phyloP scores from a whole-genome alignment of 2,113 vertebrate species.

The Ploceus nigricollis region DNA sequence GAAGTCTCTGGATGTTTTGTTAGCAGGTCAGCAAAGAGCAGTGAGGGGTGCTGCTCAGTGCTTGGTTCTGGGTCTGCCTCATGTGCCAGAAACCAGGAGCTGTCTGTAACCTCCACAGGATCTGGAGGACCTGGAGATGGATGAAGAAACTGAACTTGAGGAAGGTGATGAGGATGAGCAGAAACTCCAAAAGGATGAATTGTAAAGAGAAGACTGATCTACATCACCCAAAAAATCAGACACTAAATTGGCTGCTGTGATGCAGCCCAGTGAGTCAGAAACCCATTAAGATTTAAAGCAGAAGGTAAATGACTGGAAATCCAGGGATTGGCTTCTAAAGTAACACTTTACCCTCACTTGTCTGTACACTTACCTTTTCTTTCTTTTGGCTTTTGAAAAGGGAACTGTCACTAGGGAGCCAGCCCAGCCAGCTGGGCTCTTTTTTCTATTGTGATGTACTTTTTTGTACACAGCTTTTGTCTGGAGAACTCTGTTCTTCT shows the following conservation, averaged over 20 bases:
- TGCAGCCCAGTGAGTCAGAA: slow-evolving; percentile 42
- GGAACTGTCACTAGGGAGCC: slow-evolving; percentile 55
- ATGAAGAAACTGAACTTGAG: slow-evolving; percentile 75
- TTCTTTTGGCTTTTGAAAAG: slow-evolving; percentile 50
- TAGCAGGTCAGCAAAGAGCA: neutral
- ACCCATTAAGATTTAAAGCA: slow-evolving; percentile 55
- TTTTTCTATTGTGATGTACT: slow-evolving; percentile 62
- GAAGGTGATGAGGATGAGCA: slow-evolving; percentile 78
- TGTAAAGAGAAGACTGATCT: slow-evolving; percentile 73
- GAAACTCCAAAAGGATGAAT: slow-evolving; percentile 84
- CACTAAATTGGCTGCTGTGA: slow-evolving; percentile 59
- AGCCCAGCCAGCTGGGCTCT: slow-evolving; percentile 32
- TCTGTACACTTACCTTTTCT: slow-evolving; percentile 19
- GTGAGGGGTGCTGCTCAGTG: neutral
- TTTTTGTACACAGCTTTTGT: slow-evolving; percentile 66
- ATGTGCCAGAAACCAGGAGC: neutral
- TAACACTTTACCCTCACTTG: slow-evolving; percentile 51
- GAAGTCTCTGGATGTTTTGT: neutral
- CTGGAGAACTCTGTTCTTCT: slow-evolving; percentile 37
- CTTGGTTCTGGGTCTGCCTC: neutral
- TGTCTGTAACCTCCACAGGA: slow-evolving; percentile 69
- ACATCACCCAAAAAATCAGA: slow-evolving; percentile 36
- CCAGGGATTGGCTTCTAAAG: slow-evolving; percentile 64
- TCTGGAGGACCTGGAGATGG: slow-evolving; percentile 81
- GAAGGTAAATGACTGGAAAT: slow-evolving; percentile 52